These are phyloP conservation scores for Alca torda DNA, from an alignment of 2,797 vertebrate species.

Conservation along the genomic window DNA sequence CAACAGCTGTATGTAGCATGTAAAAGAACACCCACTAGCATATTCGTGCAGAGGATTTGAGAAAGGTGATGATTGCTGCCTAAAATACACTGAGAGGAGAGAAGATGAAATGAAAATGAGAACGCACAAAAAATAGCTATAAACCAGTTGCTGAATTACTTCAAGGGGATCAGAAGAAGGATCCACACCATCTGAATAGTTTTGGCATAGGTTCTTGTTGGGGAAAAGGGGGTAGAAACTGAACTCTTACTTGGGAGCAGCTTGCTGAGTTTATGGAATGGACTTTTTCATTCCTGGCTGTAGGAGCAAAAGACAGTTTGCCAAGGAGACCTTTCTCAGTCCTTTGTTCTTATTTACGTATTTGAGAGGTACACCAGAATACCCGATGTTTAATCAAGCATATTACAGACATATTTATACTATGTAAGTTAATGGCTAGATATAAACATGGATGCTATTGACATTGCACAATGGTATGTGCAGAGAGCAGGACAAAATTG, in stretches of 20 bases:
- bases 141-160: not conserved
- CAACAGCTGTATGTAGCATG: not conserved
- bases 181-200: not conserved
- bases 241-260: not conserved
- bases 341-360: not conserved
- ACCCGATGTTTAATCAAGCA: not conserved
- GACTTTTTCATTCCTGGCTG: not conserved
- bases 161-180: not conserved
- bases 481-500: not conserved
- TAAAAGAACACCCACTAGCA: not conserved
- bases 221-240: not conserved
- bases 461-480: not conserved
- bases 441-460: not conserved
- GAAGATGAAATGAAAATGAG: not conserved
- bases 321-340: not conserved
- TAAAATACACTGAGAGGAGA: not conserved
- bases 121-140: not conserved
- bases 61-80: not conserved
- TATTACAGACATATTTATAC: not conserved
- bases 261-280: not conserved
- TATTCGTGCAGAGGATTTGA: not conserved
- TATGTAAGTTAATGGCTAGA: not conserved
- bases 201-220: not conserved
- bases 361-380: not conserved
- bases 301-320: not conserved